Conservation (phyloP, 2,888 invertebrate genomes). For the Machimus rusticus region DNA sequence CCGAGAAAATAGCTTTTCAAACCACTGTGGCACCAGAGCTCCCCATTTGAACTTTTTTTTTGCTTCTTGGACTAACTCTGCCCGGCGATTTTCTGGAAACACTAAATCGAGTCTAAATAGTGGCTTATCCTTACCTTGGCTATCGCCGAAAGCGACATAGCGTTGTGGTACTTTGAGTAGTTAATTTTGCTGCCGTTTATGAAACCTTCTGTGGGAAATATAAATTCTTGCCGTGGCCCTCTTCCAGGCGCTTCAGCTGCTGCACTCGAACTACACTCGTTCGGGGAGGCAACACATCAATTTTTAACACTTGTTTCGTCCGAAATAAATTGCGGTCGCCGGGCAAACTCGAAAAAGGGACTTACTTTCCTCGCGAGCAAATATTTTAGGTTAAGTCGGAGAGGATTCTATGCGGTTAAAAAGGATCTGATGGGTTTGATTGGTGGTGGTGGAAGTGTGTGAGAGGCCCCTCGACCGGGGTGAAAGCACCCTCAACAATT, state of each 20-base stretch:
- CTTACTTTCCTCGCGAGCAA: background rate
- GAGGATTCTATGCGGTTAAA: background rate
- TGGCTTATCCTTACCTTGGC: slow-evolving; percentile 68
- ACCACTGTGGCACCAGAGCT: background rate
- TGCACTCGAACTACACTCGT: background rate
- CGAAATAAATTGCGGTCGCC: background rate
- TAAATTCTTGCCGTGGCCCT: background rate
- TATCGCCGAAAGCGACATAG: slow-evolving; percentile 69
- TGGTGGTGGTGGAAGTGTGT: slow-evolving; percentile 4
- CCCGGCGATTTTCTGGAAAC: background rate
- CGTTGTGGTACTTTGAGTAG: slow-evolving; percentile 72
- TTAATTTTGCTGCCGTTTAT: slow-evolving; percentile 68
- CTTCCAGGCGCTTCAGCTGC: slow-evolving; percentile 23
- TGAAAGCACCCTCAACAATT: background rate
- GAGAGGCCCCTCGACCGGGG: background rate
- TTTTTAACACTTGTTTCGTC: background rate
- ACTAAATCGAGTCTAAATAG: slow-evolving; percentile 45
- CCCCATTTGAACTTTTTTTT: background rate
- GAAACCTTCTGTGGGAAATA: background rate
- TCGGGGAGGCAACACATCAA: background rate
- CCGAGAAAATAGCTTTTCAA: background rate
- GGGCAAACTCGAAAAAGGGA: background rate
- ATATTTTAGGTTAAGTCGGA: background rate
- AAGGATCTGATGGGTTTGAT: background rate
- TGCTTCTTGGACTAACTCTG: background rate